Conservation (phyloP, 2,113 vertebrate genomes). For the Buteo buteo region DNA sequence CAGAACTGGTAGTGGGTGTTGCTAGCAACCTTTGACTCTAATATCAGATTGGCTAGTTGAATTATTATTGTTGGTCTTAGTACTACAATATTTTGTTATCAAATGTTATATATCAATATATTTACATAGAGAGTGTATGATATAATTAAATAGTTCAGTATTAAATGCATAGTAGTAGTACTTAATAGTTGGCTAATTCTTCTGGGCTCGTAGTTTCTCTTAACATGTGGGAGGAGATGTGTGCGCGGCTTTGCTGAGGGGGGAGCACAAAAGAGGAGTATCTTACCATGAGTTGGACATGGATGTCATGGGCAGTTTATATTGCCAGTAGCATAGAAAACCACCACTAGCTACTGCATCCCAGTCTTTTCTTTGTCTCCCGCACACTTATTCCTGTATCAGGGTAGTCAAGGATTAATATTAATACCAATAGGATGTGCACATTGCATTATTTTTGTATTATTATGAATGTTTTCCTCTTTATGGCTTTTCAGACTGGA, state of each 20-base stretch:
- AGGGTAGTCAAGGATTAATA: no score
- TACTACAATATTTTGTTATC: not conserved
- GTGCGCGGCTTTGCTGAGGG: not conserved
- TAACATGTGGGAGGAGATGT: not conserved
- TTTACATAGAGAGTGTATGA: fast-evolving
- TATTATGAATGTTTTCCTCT: not conserved
- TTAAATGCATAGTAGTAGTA: not conserved
- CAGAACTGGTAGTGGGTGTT: not conserved
- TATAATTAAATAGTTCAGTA: not conserved
- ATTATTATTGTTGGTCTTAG: not conserved
- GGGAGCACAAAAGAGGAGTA: not conserved
- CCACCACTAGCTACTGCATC: not conserved
- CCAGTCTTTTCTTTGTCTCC: not conserved
- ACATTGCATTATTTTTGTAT: not conserved
- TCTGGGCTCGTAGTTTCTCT: not conserved
- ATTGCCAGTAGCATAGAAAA: not conserved
- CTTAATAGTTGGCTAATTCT: not conserved
- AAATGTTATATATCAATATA: not conserved
- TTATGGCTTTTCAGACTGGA: not conserved
- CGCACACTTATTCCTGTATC: not conserved
- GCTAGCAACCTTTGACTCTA: not conserved
- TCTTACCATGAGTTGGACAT: not conserved
- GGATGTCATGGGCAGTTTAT: fast-evolving
- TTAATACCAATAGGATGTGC: not conserved
- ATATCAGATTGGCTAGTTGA: fast-evolving